phyloP scores from a whole-genome alignment of 2,797 vertebrate genomes.

The Malurus leucopterus region DNA sequence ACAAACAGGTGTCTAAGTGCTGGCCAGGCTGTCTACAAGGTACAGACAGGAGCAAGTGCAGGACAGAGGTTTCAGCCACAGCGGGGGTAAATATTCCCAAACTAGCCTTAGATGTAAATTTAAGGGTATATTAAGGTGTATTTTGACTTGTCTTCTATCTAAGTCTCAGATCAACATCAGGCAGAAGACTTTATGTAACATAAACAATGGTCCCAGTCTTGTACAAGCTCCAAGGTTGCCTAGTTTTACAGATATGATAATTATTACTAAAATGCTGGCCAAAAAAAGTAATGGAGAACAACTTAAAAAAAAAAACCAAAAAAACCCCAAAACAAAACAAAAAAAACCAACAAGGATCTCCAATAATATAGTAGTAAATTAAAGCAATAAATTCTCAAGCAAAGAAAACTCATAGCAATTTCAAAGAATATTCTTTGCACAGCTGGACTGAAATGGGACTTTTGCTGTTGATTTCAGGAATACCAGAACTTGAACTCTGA shows the following conservation, averaged over 20 bases:
- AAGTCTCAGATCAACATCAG: neutral
- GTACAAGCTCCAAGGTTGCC: neutral
- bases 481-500: constrained; percentile 30
- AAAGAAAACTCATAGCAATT: neutral
- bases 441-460: constrained; percentile 7
- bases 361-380: neutral
- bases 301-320: neutral
- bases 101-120: neutral
- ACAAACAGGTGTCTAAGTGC: neutral
- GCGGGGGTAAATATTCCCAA: neutral
- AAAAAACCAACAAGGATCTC: neutral
- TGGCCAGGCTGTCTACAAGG: neutral
- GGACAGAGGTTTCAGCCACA: neutral
- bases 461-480: constrained; percentile 23
- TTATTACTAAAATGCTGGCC: neutral
- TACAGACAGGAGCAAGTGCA: neutral
- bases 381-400: constrained; percentile 1
- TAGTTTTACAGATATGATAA: neutral
- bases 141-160: neutral
- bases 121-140: neutral
- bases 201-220: neutral
- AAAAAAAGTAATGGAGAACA: neutral
- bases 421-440: neutral
- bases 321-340: neutral
- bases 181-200: neutral